Conservation (phyloP, 2,888 invertebrate species). For the Helleia helle region DNA sequence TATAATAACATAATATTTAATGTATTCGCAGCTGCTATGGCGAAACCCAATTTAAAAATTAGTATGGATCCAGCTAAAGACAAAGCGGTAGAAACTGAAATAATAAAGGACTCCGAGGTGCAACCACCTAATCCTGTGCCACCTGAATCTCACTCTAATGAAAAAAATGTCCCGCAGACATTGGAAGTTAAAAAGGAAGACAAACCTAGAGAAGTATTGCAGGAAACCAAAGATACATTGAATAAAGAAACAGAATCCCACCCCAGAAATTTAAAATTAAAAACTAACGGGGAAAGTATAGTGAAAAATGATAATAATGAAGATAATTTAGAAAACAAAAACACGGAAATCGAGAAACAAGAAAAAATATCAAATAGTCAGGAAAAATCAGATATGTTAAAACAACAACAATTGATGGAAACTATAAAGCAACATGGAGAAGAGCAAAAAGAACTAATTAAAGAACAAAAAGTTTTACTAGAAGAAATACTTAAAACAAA, state of each 20-base stretch:
- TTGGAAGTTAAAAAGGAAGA: constrained; percentile 30
- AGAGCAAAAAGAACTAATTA: constrained; percentile 78
- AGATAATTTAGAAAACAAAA: constrained; percentile 24
- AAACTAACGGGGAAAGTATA: constrained; percentile 33
- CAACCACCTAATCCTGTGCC: constrained; percentile 63
- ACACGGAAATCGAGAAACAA: constrained; percentile 28
- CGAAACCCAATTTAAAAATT: constrained; percentile 29
- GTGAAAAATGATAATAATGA: constrained; percentile 29
- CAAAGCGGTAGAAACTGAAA: constrained; percentile 27
- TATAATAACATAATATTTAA: not conserved
- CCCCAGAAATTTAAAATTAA: constrained; percentile 45
- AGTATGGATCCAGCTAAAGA: constrained; percentile 24
- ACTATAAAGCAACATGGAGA: constrained; percentile 79
- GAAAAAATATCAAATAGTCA: constrained; percentile 25
- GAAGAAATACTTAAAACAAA: constrained; percentile 75
- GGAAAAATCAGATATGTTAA: constrained; percentile 43
- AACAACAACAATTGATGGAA: constrained; percentile 71
- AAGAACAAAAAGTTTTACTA: constrained; percentile 78
- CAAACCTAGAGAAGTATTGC: constrained; percentile 41
- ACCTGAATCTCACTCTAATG: constrained; percentile 54
- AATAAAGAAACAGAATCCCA: constrained; percentile 43
- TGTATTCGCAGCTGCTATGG: constrained; percentile 32
- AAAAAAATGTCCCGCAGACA: constrained; percentile 49
- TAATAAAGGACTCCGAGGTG: constrained; percentile 49
- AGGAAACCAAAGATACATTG: constrained; percentile 28